Evolutionary conservation across 2,888 invertebrate genomes (phyloP).

Genomic region (Stegophylla sp.): DNA sequence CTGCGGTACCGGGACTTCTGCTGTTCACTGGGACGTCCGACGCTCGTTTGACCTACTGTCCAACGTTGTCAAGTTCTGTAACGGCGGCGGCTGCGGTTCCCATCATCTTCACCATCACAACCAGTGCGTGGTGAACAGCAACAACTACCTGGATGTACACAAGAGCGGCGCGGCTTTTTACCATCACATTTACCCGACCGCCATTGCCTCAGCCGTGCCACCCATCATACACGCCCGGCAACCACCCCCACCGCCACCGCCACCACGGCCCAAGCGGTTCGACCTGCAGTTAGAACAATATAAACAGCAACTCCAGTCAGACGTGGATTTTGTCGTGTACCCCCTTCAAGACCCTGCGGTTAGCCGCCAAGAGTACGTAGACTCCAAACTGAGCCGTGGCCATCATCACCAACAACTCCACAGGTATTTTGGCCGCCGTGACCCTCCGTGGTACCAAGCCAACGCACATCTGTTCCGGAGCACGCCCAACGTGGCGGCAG

Average conservation of each 20-base stretch:
- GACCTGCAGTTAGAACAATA: constrained; percentile 79
- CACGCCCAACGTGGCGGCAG: constrained; percentile 74
- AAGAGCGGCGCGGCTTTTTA: constrained; percentile 67
- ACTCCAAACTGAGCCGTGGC: constrained; percentile 77
- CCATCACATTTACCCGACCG: constrained; percentile 62
- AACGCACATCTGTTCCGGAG: constrained; percentile 80
- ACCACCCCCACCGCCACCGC: constrained; percentile 68
- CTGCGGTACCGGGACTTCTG: constrained; percentile 6
- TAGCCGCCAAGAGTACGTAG: constrained; percentile 88
- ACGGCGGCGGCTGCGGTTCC: too few relatives aligned
- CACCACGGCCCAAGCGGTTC: constrained; percentile 62
- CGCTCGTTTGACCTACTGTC: constrained; percentile 35
- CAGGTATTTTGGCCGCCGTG: constrained; percentile 60
- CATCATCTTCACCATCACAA: constrained; percentile 66
- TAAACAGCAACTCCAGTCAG: constrained; percentile 87
- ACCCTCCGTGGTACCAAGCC: constrained; percentile 65
- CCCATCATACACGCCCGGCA: constrained; percentile 66
- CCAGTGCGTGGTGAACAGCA: constrained; percentile 68
- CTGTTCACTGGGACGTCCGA: constrained; percentile 49
- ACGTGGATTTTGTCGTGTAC: constrained; percentile 90
- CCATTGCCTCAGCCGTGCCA: constrained; percentile 76
- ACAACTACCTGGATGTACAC: constrained; percentile 72
- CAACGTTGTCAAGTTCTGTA: constrained; percentile 64
- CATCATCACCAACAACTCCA: constrained; percentile 48
- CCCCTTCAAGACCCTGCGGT: constrained; percentile 87